Evolutionary conservation across 2,888 invertebrate genomes (phyloP).

Genomic region (Steinernema carpocapsae): DNA sequence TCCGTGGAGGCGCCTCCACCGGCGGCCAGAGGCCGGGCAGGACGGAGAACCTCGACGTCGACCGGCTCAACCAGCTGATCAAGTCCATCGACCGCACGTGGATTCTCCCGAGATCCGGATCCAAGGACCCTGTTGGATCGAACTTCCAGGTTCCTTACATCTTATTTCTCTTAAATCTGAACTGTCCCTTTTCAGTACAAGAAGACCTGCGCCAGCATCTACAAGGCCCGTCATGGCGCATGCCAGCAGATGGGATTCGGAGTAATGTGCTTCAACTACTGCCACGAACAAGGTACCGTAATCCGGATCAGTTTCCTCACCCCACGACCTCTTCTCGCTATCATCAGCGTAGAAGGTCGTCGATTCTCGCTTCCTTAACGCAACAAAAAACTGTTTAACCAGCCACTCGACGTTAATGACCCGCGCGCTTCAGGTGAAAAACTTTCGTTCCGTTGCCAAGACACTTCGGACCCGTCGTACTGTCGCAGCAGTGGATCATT

Average conservation of each 20-base stretch:
- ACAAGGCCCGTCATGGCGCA: slow-evolving; percentile 65
- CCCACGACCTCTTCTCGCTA: slow-evolving; percentile 5
- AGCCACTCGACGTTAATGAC: neutral
- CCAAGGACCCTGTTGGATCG: slow-evolving; percentile 64
- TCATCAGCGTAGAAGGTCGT: no score
- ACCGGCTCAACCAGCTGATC: slow-evolving; percentile 57
- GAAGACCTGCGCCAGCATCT: slow-evolving; percentile 67
- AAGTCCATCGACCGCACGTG: slow-evolving; percentile 64
- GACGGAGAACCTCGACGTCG: slow-evolving; percentile 58
- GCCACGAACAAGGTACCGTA: slow-evolving; percentile 58
- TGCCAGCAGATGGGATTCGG: slow-evolving; percentile 67
- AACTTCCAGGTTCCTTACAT: slow-evolving; percentile 60
- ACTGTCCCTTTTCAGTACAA: slow-evolving; percentile 57
- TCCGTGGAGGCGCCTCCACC: slow-evolving; percentile 25
- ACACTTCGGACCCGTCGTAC: slow-evolving; percentile 62
- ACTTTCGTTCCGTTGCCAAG: slow-evolving; percentile 62
- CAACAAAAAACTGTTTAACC: slow-evolving; percentile 23
- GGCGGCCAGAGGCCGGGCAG: slow-evolving; percentile 44
- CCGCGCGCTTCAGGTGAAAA: slow-evolving; percentile 56
- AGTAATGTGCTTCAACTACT: slow-evolving; percentile 68
- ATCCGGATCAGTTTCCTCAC: neutral
- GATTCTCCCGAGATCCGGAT: slow-evolving; percentile 59
- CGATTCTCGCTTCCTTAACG: neutral
- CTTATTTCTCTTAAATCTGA: neutral
- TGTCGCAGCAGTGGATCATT: slow-evolving; percentile 62